These are phyloP conservation scores for Gavia stellata DNA, from an alignment of 2,113 vertebrate genomes.

Conservation along the genomic window DNA sequence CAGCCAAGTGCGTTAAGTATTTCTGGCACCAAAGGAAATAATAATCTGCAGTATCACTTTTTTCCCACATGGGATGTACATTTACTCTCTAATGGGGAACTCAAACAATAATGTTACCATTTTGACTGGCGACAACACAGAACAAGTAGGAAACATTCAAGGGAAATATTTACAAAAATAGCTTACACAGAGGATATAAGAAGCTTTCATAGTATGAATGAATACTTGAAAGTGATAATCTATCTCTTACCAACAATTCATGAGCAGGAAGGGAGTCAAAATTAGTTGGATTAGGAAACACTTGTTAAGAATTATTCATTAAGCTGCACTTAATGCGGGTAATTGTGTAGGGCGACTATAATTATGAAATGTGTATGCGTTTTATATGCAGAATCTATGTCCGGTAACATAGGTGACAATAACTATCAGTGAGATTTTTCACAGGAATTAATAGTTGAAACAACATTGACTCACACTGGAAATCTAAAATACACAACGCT, in stretches of 20 bases:
- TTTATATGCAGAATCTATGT: not conserved
- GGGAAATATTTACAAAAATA: slow-evolving; percentile 14
- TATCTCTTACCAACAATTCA: not conserved
- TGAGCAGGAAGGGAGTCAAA: not conserved
- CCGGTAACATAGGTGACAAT: not conserved
- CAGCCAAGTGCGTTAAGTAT: not conserved
- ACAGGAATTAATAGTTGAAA: not conserved
- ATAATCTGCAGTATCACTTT: not conserved
- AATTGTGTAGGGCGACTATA: not conserved
- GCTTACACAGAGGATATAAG: not conserved
- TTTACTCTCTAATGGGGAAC: not conserved
- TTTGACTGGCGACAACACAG: not conserved
- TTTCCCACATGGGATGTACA: not conserved
- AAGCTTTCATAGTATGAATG: not conserved
- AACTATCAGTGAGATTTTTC: not conserved
- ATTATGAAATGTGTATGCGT: not conserved
- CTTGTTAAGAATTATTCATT: not conserved
- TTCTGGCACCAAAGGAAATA: not conserved
- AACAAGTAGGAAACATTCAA: slow-evolving; percentile 33
- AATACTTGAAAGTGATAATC: not conserved
- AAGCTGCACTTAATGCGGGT: not conserved
- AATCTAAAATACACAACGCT: not conserved
- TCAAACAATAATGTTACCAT: slow-evolving; percentile 4
- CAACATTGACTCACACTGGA: not conserved
- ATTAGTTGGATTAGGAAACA: not conserved